phyloP scores from a whole-genome alignment of 2,888 invertebrate genomes.

The Trisateles emortualis region DNA sequence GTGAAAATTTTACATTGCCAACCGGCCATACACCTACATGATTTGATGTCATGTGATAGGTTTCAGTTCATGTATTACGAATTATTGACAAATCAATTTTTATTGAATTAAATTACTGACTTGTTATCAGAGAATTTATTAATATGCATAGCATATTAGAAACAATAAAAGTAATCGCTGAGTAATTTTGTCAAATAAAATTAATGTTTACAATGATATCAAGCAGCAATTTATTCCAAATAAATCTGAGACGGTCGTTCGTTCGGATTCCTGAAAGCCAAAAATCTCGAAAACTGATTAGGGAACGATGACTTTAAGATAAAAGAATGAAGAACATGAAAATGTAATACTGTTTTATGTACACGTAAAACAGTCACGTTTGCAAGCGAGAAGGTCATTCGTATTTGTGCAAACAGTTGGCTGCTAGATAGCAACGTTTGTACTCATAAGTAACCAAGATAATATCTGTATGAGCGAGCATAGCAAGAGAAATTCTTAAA shows the following conservation, averaged over 20 bases:
- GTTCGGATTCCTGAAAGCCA: constrained; percentile 20
- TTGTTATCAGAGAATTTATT: neutral
- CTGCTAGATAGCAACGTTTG: constrained; percentile 76
- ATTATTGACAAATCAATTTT: neutral
- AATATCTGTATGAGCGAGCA: constrained; percentile 60
- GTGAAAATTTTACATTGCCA: constrained; percentile 24
- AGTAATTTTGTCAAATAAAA: constrained; percentile 12
- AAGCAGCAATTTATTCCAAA: constrained; percentile 13
- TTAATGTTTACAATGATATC: constrained; percentile 16
- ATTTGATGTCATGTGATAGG: neutral
- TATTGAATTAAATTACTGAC: no score
- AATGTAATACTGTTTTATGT: constrained; percentile 48
- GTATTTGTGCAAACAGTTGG: constrained; percentile 79
- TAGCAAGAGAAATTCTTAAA: constrained; percentile 56
- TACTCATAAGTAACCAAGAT: constrained; percentile 72
- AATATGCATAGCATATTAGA: neutral
- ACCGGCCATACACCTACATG: neutral
- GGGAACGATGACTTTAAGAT: constrained; percentile 40
- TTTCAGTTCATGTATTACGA: no score
- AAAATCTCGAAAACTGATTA: constrained; percentile 31
- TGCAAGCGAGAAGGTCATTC: constrained; percentile 65
- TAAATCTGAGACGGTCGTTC: constrained; percentile 19
- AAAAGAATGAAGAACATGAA: constrained; percentile 44
- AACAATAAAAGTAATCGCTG: no score
- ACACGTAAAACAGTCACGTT: constrained; percentile 68